Percentiles rank a stretch among this genome's conserved stretches.
Evolutionary conservation across 2,113 vertebrate genomes (phyloP).

Genomic region (Amblyopsis rosae): DNA sequence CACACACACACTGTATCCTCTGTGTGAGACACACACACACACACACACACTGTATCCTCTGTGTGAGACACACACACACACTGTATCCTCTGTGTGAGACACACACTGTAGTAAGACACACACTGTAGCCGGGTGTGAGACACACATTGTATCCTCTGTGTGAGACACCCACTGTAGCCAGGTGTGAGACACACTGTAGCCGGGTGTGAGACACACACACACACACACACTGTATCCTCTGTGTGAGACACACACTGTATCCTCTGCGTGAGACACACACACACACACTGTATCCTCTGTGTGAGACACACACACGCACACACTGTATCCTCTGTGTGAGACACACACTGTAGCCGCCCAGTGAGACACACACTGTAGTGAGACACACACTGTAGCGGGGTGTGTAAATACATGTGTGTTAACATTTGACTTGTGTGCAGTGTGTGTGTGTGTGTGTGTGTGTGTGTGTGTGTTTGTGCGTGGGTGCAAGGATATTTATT

Average conservation of each 20-base stretch:
- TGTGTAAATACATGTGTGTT: slow-evolving; percentile 20
- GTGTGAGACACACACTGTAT: not conserved
- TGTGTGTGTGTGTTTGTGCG: slow-evolving; percentile 13
- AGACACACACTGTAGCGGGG: not conserved
- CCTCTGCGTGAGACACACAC: no score
- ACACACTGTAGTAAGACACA: not conserved
- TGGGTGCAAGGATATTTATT: not conserved
- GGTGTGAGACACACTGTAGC: no score
- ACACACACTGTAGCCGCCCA: not conserved
- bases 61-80: not conserved
- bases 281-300: not conserved
- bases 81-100: no score
- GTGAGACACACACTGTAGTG: not conserved
- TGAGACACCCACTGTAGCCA: no score
- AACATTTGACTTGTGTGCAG: slow-evolving; percentile 22
- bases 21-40: no score
- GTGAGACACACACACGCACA: not conserved
- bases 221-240: not conserved
- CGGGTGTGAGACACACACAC: no score
- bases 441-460: slow-evolving; percentile 28
- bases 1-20: no score
- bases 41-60: not conserved
- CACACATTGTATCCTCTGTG: not conserved
- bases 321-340: not conserved
- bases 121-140: not conserved